phyloP scores from a whole-genome alignment of 2,888 invertebrate species.

The Poecilus cupreus region DNA sequence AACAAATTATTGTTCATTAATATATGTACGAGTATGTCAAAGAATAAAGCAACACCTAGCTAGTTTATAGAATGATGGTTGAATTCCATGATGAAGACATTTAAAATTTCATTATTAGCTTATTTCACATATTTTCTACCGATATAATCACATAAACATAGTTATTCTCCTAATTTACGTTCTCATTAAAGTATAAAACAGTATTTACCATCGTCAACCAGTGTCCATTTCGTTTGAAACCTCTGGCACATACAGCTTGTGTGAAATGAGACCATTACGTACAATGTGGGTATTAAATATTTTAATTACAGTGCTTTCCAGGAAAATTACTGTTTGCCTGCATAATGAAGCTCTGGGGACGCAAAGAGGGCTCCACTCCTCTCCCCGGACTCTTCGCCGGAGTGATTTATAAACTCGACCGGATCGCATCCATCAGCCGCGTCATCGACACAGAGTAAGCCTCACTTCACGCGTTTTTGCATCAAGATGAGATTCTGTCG shows the following conservation, averaged over 20 bases:
- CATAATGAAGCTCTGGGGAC: slow-evolving; percentile 42
- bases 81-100: neutral
- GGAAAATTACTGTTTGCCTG: slow-evolving; percentile 54
- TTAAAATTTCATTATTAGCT: neutral
- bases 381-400: neutral
- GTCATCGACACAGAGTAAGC: slow-evolving; percentile 30
- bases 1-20: too few species aligned
- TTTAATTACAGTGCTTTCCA: slow-evolving; percentile 56
- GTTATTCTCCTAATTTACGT: neutral
- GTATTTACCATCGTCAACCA: neutral
- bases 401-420: slow-evolving; percentile 50
- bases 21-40: too few species aligned
- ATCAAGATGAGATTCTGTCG: slow-evolving; percentile 37
- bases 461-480: slow-evolving; percentile 40
- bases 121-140: neutral
- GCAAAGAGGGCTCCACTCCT: neutral
- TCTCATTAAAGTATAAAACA: neutral
- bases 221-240: slow-evolving; percentile 2
- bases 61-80: too few species aligned
- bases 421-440: slow-evolving; percentile 38
- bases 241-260: slow-evolving; percentile 27
- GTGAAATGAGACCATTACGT: slow-evolving; percentile 49
- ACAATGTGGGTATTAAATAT: slow-evolving; percentile 58
- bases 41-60: too few species aligned
- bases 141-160: slow-evolving; percentile 4